Evolutionary conservation across 2,888 invertebrate species (phyloP), one percentile per base, ranked within the genome.

Genomic region (Zonitis immaculata): DNA sequence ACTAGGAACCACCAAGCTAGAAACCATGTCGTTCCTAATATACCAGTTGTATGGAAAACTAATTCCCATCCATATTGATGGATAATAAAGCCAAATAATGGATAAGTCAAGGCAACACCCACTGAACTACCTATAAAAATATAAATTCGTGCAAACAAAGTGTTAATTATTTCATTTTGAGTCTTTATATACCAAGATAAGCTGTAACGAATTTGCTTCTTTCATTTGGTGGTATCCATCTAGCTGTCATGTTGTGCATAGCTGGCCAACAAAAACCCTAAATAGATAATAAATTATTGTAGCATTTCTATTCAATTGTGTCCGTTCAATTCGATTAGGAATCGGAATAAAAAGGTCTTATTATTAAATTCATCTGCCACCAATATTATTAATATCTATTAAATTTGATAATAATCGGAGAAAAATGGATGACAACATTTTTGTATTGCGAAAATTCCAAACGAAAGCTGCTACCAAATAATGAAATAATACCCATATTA

Each of bases 181-280:
- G n/a, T n/a, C n/a, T n/a, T 35, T 18, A 35, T 66, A n/a, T 62
- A 75, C 74, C 75, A 59, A 75, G 65, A 63, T 75, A 75, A 11
- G 70, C 63, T 7, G 69, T 68, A 5, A 70, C 64, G 47, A 69
- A 69, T 59, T 67, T 85, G 65, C 88, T 86, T 49, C 90, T 80
- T 70, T 92, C 91, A 58, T 87, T 79, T 0, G 88, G 87, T 11
- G 91, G 91, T 47, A 91, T 88, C 91, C 91, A 91, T 62, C 84
- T 82, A 0, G 88, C 87, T 57, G 88, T 86, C 78, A 91, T 79
- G 20, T 85, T 79, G 70, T 90, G 88, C 87, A 90, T 88, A 1
- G 88, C 82, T 2, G 91, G 90, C 83, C 88, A 90, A 7, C 83
- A 78, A 22, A 85, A 79, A 4, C 85, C 85, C 84, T 85, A 48